phyloP scores from a whole-genome alignment of 2,797 vertebrate species.

The Hyperoplus lanceolatus region DNA sequence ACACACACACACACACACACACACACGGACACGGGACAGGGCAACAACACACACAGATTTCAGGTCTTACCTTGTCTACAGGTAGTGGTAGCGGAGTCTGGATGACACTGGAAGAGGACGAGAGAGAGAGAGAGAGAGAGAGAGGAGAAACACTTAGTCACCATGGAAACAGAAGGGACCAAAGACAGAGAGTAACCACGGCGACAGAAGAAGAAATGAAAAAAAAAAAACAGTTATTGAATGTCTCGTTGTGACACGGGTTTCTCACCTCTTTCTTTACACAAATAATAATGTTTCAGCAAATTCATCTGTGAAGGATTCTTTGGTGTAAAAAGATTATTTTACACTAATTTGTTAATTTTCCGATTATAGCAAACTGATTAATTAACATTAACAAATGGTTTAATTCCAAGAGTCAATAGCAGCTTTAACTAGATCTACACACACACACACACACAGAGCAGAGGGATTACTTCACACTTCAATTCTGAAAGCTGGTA shows the following conservation, averaged over 20 bases:
- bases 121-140: slow-evolving; percentile 50
- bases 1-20: slow-evolving; percentile 6
- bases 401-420: neutral
- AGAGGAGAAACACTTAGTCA: slow-evolving; percentile 57
- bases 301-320: neutral
- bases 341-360: neutral
- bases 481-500: too few species aligned
- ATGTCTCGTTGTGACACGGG: slow-evolving; percentile 37
- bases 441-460: neutral
- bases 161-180: slow-evolving; percentile 71
- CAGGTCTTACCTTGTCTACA: slow-evolving; percentile 97
- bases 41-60: slow-evolving; percentile 2
- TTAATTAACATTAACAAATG: neutral
- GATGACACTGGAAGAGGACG: slow-evolving; percentile 91
- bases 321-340: neutral
- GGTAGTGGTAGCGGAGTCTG: slow-evolving; percentile 96
- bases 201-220: slow-evolving; percentile 37
- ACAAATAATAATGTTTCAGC: slow-evolving; percentile 8
- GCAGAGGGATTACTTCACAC: neutral
- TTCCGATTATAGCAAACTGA: neutral
- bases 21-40: neutral
- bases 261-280: slow-evolving; percentile 1
- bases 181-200: slow-evolving; percentile 59
- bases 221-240: slow-evolving; percentile 12
- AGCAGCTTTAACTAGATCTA: neutral